phyloP scores from a whole-genome alignment of 2,797 vertebrate species.

The Phrynocephalus vlangalii region DNA sequence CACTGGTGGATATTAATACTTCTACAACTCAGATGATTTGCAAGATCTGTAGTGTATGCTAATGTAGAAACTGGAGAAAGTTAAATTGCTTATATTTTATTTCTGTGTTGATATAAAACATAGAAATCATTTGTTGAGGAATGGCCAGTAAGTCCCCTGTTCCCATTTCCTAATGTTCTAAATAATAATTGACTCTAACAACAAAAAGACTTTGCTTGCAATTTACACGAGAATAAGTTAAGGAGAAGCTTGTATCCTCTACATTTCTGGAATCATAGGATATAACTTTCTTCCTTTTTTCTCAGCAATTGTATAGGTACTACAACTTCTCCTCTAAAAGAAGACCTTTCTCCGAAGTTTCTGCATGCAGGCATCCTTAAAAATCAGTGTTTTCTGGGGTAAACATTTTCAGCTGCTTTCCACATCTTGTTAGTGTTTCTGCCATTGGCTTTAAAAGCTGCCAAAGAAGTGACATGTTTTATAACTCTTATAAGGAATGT shows the following conservation, averaged over 20 bases:
- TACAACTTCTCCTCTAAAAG: background rate
- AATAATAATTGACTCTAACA: background rate
- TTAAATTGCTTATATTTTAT: background rate
- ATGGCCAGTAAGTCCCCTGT: background rate
- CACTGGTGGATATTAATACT: background rate
- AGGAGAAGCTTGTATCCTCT: background rate
- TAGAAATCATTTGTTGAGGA: background rate
- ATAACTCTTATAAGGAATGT: slow-evolving; percentile 64
- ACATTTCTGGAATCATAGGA: too few relatives aligned
- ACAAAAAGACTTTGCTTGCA: background rate
- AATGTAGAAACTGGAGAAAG: background rate
- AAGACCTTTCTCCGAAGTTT: background rate
- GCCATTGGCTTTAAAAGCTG: slow-evolving; percentile 34
- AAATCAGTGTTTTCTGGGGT: background rate
- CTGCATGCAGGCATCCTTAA: background rate
- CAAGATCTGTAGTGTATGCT: background rate
- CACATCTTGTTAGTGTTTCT: slow-evolving; percentile 16
- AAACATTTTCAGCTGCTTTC: slow-evolving; percentile 18
- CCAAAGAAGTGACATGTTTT: slow-evolving; percentile 60
- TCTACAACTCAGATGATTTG: background rate
- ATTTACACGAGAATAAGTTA: background rate
- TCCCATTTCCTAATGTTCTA: background rate
- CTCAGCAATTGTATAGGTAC: background rate
- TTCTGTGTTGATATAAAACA: background rate
- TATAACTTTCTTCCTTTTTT: background rate